Conservation (phyloP, 2,888 invertebrate genomes). For the Cheilosia impressa region DNA sequence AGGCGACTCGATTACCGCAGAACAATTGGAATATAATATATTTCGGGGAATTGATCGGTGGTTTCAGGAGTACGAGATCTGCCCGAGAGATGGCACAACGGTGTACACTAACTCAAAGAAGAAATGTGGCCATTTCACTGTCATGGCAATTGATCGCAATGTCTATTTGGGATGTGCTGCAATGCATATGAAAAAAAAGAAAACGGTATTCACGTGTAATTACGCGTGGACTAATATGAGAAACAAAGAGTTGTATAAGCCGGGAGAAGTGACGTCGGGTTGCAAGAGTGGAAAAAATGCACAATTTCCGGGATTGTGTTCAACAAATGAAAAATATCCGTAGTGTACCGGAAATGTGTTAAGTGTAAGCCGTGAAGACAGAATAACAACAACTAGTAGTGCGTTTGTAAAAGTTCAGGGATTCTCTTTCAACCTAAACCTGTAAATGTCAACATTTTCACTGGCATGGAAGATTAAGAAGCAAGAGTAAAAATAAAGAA, state of each 20-base stretch:
- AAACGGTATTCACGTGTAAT: constrained; percentile 73
- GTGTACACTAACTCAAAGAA: constrained; percentile 51
- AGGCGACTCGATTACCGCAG: neutral
- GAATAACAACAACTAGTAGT: too few relatives aligned
- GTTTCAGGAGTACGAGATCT: constrained; percentile 72
- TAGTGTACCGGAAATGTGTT: neutral
- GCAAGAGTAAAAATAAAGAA: too few relatives aligned
- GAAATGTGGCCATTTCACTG: constrained; percentile 76
- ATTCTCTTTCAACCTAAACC: too few relatives aligned
- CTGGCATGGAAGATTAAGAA: too few relatives aligned
- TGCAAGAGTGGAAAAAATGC: constrained; percentile 67
- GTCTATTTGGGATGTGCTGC: constrained; percentile 71
- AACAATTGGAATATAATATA: constrained; percentile 26
- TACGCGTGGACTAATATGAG: constrained; percentile 76
- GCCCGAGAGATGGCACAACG: constrained; percentile 11
- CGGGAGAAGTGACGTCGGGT: constrained; percentile 63
- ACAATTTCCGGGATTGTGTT: constrained; percentile 65
- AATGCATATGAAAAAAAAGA: constrained; percentile 42
- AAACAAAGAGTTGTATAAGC: constrained; percentile 62
- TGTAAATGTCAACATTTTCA: too few relatives aligned
- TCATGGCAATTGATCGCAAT: constrained; percentile 67
- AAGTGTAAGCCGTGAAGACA: too few relatives aligned
- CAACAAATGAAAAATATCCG: constrained; percentile 51
- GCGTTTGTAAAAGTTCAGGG: too few relatives aligned
- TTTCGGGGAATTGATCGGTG: constrained; percentile 55